These are phyloP conservation scores for Leucophora obtusa DNA, from an alignment of 2,888 invertebrate genomes.

Conservation along the genomic window DNA sequence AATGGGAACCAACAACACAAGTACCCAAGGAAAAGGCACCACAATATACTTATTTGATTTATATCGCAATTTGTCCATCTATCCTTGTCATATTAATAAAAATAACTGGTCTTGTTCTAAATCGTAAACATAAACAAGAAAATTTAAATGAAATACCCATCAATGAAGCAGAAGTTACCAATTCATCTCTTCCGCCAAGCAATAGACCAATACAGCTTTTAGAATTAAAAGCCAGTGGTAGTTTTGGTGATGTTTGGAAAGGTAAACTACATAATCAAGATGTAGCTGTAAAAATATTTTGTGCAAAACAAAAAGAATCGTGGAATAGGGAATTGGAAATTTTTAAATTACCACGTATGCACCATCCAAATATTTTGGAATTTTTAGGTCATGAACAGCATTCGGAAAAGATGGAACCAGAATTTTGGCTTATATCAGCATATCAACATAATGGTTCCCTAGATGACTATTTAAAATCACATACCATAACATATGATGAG, in stretches of 20 bases:
- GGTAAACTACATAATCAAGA: too few relatives aligned
- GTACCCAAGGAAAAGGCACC: conserved; percentile 76
- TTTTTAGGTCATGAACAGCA: conserved; percentile 95
- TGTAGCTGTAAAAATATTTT: conserved; percentile 97
- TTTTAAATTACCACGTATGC: conserved; percentile 91
- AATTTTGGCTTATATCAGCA: conserved; percentile 97
- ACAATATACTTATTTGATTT: conserved; percentile 70
- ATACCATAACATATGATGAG: too few relatives aligned
- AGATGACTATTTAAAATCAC: conserved; percentile 96
- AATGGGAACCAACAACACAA: conserved; percentile 82
- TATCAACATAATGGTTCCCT: conserved; percentile 95
- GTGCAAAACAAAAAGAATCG: conserved; percentile 94
- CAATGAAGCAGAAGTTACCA: conserved; percentile 78
- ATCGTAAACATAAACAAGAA: conserved; percentile 84
- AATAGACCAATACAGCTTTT: conserved; percentile 88
- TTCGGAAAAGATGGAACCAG: too few relatives aligned
- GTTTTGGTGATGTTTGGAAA: too few relatives aligned
- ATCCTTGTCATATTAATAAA: conserved; percentile 72
- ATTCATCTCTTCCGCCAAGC: conserved; percentile 79
- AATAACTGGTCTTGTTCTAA: conserved; percentile 81
- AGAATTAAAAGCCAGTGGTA: too few relatives aligned
- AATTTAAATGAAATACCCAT: conserved; percentile 90
- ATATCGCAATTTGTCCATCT: conserved; percentile 71
- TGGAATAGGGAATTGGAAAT: conserved; percentile 97
- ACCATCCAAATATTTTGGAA: conserved; percentile 92